A percentile compares a stretch with the other conserved stretches of the same genome.
phyloP scores from a whole-genome alignment of 2,888 invertebrate genomes.

The Vannuccia rotundouncinata region DNA sequence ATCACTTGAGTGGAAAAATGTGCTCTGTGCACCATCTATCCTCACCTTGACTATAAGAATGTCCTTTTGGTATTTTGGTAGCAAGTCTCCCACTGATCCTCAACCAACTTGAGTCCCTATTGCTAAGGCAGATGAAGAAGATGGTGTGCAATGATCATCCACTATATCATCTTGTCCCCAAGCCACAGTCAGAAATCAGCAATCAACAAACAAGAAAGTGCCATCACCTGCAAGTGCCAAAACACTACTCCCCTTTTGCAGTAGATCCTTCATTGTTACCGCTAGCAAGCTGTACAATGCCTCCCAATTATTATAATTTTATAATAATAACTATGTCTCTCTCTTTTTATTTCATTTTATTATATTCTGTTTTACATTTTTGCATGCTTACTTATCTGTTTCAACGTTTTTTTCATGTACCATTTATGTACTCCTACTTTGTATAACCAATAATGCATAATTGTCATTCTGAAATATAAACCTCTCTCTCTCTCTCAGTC shows the following conservation, averaged over 20 bases:
- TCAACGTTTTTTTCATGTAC: not conserved
- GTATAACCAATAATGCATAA: not conserved
- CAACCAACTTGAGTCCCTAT: not conserved
- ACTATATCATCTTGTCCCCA: not conserved
- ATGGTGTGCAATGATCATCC: not conserved
- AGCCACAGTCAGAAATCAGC: not conserved
- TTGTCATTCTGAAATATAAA: not conserved
- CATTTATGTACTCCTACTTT: not conserved
- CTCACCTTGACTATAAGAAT: not conserved
- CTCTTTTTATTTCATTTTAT: no score
- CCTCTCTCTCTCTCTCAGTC: not conserved
- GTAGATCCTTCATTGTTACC: not conserved
- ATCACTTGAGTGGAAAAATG: not conserved
- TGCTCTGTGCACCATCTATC: not conserved
- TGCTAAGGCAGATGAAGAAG: not conserved
- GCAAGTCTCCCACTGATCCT: not conserved
- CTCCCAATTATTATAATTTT: not conserved
- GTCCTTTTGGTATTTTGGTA: not conserved
- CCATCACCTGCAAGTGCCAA: not conserved
- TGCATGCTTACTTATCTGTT: not conserved
- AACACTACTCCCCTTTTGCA: not conserved
- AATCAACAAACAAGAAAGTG: not conserved
- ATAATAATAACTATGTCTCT: no score
- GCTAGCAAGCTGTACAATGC: not conserved
- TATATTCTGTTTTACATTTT: no score